A percentile compares a stretch with the other conserved stretches of the same genome.
These are phyloP conservation scores for Tenualosa ilisha DNA, from an alignment of 2,797 vertebrate genomes.

Conservation along the genomic window DNA sequence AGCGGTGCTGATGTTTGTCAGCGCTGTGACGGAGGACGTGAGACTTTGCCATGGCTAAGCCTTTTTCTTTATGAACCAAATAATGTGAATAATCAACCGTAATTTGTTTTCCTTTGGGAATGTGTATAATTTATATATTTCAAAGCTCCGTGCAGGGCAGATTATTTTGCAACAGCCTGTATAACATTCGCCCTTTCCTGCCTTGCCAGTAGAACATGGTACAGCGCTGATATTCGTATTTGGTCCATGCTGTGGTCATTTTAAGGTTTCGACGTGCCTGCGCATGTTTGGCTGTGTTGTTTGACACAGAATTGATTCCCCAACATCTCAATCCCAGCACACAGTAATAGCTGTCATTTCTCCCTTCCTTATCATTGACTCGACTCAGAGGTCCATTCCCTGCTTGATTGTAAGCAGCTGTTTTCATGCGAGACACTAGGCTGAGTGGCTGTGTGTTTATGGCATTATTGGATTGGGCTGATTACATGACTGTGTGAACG, in stretches of 20 bases:
- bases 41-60: neutral
- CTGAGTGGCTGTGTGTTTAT: neutral
- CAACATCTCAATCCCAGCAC: neutral
- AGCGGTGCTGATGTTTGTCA: neutral
- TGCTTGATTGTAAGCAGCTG: neutral
- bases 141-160: too few relatives aligned
- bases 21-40: neutral
- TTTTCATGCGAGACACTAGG: neutral
- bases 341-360: neutral
- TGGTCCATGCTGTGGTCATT: neutral
- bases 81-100: too few relatives aligned
- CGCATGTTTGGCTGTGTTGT: neutral
- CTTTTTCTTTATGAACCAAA: too few relatives aligned
- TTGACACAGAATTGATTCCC: neutral
- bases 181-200: too few relatives aligned
- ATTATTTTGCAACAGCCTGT: too few relatives aligned
- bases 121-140: too few relatives aligned
- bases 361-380: neutral
- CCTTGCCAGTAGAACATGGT: too few relatives aligned
- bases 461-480: neutral
- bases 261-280: neutral
- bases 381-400: neutral
- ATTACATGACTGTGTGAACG: neutral
- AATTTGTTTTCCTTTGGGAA: too few relatives aligned
- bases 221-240: too few relatives aligned